phyloP scores from a whole-genome alignment of 2,113 vertebrate genomes.

The Pachypanchax playfairii region DNA sequence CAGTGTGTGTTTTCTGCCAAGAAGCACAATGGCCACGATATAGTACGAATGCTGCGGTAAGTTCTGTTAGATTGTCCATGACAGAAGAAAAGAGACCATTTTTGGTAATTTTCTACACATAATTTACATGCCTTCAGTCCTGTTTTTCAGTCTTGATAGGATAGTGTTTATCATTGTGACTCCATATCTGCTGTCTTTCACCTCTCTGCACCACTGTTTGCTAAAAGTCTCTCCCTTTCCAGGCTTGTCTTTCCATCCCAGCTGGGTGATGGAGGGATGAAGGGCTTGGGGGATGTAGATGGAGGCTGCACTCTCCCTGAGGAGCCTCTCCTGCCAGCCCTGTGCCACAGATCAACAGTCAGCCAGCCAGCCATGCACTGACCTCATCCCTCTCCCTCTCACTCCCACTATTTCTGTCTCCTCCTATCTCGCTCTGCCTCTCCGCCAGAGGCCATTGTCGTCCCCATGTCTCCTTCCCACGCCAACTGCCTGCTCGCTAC shows the following conservation, averaged over 20 bases:
- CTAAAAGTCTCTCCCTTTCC: slow-evolving; percentile 20
- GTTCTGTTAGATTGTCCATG: slow-evolving; percentile 17
- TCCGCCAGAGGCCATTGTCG: slow-evolving; percentile 69
- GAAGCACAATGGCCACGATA: background rate
- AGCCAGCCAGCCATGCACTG: slow-evolving; percentile 77
- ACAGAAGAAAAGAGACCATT: slow-evolving; percentile 1
- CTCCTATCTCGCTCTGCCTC: slow-evolving; percentile 56
- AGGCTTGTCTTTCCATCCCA: slow-evolving; percentile 44
- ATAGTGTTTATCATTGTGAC: slow-evolving; percentile 2
- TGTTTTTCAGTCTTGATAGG: background rate
- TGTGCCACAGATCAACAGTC: slow-evolving; percentile 78
- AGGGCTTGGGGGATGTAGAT: slow-evolving; percentile 40
- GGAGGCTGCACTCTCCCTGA: slow-evolving; percentile 68
- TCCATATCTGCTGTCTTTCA: slow-evolving; percentile 27
- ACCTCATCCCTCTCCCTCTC: slow-evolving; percentile 65
- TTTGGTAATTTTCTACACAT: background rate
- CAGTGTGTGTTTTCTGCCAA: background rate
- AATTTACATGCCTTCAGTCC: background rate
- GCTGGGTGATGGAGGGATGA: slow-evolving; percentile 46
- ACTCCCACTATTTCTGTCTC: slow-evolving; percentile 63
- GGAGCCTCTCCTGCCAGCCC: slow-evolving; percentile 75
- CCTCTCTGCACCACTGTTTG: slow-evolving; percentile 35
- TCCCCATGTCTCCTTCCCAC: slow-evolving; percentile 70
- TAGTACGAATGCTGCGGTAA: background rate
- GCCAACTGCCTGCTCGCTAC: slow-evolving; percentile 72